Conservation (phyloP, 2,888 invertebrate species). For the Julus scandinavius region DNA sequence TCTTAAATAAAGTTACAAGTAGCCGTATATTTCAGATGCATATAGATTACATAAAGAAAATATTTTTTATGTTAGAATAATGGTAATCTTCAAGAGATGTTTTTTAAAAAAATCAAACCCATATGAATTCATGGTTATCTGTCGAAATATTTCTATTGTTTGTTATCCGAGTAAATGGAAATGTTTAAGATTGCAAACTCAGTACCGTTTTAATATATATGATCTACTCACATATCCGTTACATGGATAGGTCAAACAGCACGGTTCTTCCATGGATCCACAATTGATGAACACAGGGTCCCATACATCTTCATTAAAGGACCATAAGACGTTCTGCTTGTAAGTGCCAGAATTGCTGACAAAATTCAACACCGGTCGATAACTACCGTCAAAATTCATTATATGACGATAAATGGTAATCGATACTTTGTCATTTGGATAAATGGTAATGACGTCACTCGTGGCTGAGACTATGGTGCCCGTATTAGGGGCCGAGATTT, state of each 20-base stretch:
- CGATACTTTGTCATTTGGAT: not conserved
- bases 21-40: too few species aligned
- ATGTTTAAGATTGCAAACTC: too few species aligned
- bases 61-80: too few species aligned
- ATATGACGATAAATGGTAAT: not conserved
- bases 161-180: too few species aligned
- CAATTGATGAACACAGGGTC: not conserved
- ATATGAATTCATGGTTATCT: too few species aligned
- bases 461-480: not conserved
- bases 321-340: slow-evolving; percentile 9
- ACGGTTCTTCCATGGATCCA: not conserved
- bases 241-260: slow-evolving; percentile 1
- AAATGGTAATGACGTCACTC: not conserved
- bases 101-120: too few species aligned
- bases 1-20: too few species aligned
- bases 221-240: slow-evolving; percentile 24
- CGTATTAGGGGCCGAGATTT: not conserved
- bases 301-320: not conserved
- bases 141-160: too few species aligned
- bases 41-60: too few species aligned
- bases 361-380: slow-evolving; percentile 46
- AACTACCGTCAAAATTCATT: not conserved
- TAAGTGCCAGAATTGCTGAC: not conserved
- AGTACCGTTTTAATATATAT: too few species aligned
- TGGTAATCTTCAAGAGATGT: too few species aligned